Conservation (phyloP, 1,140 invertebrate genomes). For the Solenopsis fugax region DNA sequence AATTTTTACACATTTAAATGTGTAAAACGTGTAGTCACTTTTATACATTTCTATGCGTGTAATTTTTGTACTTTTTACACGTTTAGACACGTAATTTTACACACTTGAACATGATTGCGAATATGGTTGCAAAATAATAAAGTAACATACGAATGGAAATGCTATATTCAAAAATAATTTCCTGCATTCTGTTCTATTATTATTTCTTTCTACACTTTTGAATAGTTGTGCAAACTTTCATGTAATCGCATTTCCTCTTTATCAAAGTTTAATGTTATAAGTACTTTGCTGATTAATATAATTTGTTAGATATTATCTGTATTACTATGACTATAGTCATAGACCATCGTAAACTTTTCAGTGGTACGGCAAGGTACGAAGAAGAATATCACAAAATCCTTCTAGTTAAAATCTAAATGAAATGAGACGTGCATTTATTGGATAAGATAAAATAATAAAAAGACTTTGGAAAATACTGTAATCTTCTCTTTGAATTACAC, state of each 20-base stretch:
- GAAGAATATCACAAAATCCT: background rate
- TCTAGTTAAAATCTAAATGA: constrained; percentile 11
- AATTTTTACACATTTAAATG: no score
- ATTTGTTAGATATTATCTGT: constrained; percentile 22
- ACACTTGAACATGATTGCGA: background rate
- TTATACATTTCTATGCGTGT: no score
- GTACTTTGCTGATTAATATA: constrained; percentile 17
- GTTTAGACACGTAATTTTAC: no score
- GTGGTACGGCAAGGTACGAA: background rate
- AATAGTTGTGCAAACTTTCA: background rate
- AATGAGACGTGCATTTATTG: constrained; percentile 28
- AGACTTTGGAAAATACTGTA: background rate
- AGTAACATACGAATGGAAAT: background rate
- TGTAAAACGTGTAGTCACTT: no score
- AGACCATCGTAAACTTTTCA: constrained; percentile 2
- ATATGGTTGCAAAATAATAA: background rate
- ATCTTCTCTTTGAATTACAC: background rate
- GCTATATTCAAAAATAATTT: background rate
- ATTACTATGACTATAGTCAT: background rate
- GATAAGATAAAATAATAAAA: constrained; percentile 34
- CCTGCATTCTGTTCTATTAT: background rate
- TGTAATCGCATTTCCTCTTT: background rate
- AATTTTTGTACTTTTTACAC: no score
- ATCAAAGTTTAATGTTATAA: constrained; percentile 4
- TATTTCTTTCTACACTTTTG: background rate